Base-by-base conservation (phyloP, 2,797 vertebrate species). In the Bufotes viridis region DNA sequence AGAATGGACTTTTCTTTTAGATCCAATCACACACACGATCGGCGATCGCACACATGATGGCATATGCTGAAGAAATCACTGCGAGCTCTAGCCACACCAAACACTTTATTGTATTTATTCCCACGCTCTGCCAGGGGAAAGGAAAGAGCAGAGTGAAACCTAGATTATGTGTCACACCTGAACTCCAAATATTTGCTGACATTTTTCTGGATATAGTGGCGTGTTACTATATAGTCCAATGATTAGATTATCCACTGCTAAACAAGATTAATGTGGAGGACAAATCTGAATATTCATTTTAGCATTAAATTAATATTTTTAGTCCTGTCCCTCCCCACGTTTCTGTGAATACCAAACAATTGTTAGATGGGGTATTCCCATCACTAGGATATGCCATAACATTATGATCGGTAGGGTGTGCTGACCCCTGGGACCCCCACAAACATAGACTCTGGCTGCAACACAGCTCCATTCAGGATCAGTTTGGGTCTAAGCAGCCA, bases 141-240 rank as follows among this genome's bases (percentile, higher is more conserved):
- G 42, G 26, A 34, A 15, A 58, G 57, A 34, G 24, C 51, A 22
- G 82, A 75, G 55, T 75, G 29, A 75, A 75, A 75, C 34, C 3
- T 12, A 61, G 82, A 75, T 84, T 61, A 55, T 42, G 34, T 74
- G 29, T 61, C 70, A 63, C 84, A 78, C 84, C 74, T 85, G 26
- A 74, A 85, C 17, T 13, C 65, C 58, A 85, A 85, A 78, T 85
- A 76, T 76, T 76, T 76, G 63, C 84, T 14, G 65, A 76, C 29
- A 22, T 85, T 85, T 63, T 60, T 24, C 22, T 57, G 26, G 55
- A 74, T 49, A 51, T 22, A 60, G 55, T 74, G 74, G 6, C 55
- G 26, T 26, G 11, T 42, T 26, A 49, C 22, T 51, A 12, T 49
- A 3, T 75, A 75, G 34, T 51, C 17, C 18, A 49, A 9, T 42